phyloP scores from a whole-genome alignment of 2,888 invertebrate genomes.

The Cheiracanthium punctorium region DNA sequence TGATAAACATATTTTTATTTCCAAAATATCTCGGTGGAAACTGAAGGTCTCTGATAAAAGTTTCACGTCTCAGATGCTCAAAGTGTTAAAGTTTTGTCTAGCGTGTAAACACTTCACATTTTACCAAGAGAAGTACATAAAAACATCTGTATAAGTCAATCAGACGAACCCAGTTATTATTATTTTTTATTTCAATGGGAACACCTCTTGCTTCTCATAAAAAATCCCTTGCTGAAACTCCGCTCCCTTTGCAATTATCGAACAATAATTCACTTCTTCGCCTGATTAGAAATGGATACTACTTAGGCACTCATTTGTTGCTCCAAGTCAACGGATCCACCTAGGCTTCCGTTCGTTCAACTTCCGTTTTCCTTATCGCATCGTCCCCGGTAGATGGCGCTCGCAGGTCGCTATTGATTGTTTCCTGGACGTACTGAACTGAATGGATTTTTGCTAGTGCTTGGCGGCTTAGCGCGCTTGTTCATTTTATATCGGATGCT shows the following conservation, averaged over 20 bases:
- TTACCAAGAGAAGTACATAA: too few species aligned
- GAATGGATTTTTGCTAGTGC: neutral
- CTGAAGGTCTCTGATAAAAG: too few species aligned
- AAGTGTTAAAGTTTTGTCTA: too few species aligned
- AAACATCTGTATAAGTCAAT: too few species aligned
- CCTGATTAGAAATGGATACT: conserved; percentile 49
- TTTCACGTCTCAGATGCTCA: too few species aligned
- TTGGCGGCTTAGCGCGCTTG: conserved; percentile 30
- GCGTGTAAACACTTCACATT: too few species aligned
- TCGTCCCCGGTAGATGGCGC: conserved; percentile 54
- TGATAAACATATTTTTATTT: too few species aligned
- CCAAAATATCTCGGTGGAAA: too few species aligned
- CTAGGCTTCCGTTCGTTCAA: conserved; percentile 40
- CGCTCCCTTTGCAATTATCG: neutral
- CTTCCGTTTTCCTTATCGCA: conserved; percentile 49
- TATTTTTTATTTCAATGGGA: too few species aligned
- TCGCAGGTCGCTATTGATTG: conserved; percentile 50
- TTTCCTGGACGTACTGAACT: conserved; percentile 49
- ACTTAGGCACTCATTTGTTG: conserved; percentile 51
- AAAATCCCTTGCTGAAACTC: neutral
- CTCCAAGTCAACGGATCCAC: conserved; percentile 51
- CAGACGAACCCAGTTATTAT: too few species aligned
- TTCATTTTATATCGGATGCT: neutral
- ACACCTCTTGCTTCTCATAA: too few species aligned
- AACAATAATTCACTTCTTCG: conserved; percentile 49